phyloP scores from a whole-genome alignment of 2,797 vertebrate species.

The Taeniopygia guttata region DNA sequence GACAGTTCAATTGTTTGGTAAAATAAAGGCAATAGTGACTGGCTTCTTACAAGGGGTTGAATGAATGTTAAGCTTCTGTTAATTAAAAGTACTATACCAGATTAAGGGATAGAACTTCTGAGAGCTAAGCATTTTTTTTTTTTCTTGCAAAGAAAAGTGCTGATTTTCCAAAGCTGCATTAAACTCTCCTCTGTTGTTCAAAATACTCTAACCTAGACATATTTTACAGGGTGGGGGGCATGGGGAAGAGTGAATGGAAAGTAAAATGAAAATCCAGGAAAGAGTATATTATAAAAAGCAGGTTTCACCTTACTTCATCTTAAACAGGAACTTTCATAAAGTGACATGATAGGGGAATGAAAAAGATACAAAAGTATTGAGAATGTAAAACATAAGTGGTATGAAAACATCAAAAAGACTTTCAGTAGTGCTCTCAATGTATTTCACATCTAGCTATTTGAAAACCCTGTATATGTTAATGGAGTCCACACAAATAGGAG shows the following conservation, averaged over 20 bases:
- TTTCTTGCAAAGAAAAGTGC: neutral
- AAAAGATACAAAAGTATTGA: neutral
- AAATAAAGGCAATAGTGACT: neutral
- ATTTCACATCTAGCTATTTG: neutral
- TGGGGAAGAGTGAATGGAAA: neutral
- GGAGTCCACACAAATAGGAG: neutral
- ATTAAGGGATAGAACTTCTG: neutral
- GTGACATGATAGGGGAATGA: neutral
- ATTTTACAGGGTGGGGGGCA: accelerated
- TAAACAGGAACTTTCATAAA: neutral
- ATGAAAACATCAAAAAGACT: neutral
- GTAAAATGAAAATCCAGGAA: neutral
- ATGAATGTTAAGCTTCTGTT: constrained; percentile 19
- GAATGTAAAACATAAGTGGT: neutral
- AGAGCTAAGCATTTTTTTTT: neutral
- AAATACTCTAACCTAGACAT: neutral
- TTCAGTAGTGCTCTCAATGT: neutral
- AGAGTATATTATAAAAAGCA: neutral
- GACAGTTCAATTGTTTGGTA: neutral
- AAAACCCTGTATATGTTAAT: neutral
- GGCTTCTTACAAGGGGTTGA: neutral
- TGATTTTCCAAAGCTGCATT: neutral
- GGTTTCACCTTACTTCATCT: neutral
- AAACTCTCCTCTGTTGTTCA: neutral
- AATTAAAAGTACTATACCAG: neutral